These are phyloP conservation scores for Tenthredo amoena DNA, from an alignment of 2,888 invertebrate species.

Conservation along the genomic window DNA sequence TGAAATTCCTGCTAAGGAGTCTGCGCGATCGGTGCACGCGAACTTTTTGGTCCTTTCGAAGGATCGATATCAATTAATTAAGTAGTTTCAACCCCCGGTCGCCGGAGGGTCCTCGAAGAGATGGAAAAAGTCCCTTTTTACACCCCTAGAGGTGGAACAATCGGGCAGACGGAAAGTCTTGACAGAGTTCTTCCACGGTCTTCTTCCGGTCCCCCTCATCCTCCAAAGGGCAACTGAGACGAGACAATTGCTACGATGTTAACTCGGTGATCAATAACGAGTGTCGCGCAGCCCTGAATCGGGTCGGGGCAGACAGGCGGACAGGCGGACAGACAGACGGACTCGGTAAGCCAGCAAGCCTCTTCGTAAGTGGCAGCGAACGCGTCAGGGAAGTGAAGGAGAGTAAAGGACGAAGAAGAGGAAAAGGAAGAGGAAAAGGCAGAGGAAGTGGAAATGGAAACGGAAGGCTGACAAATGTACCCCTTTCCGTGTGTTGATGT, in stretches of 20 bases:
- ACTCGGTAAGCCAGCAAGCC: not conserved
- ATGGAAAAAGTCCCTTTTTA: conserved; percentile 11
- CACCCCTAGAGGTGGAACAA: conserved; percentile 16
- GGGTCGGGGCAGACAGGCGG: conserved; percentile 13
- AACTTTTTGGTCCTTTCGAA: conserved; percentile 4
- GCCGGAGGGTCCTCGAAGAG: not conserved
- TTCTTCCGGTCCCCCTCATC: not conserved
- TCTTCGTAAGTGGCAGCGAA: not conserved
- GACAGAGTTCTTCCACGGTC: conserved; percentile 10
- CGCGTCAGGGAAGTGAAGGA: not conserved
- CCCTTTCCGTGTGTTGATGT: conserved; percentile 38
- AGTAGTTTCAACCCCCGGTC: conserved; percentile 15
- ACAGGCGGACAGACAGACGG: not conserved
- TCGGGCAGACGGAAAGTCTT: conserved; percentile 15
- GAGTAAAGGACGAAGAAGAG: not conserved
- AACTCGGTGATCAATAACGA: conserved; percentile 48
- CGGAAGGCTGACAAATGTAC: conserved; percentile 33
- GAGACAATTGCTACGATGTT: conserved; percentile 47
- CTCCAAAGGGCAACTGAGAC: conserved; percentile 19
- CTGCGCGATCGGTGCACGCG: not conserved
- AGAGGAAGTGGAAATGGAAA: not conserved
- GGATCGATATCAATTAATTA: conserved; percentile 40
- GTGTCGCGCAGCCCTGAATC: conserved; percentile 21
- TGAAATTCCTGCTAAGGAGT: not conserved
- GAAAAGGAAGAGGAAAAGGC: not conserved